phyloP scores from a whole-genome alignment of 2,888 invertebrate species.

The Xestia xanthographa region DNA sequence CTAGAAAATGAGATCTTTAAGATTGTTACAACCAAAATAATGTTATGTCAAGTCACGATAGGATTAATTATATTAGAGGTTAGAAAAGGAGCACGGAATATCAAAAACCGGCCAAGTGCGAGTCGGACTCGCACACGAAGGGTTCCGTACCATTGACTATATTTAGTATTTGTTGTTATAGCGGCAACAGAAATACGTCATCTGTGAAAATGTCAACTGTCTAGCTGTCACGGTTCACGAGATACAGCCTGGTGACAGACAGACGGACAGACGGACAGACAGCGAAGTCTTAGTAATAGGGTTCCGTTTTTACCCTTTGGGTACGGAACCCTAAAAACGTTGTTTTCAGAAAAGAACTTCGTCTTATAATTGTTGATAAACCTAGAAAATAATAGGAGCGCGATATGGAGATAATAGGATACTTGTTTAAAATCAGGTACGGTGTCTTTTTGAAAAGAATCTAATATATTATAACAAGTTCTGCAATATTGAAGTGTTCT shows the following conservation, averaged over 20 bases:
- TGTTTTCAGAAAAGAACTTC: not conserved
- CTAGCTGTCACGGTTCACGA: too few species aligned
- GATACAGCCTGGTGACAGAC: too few species aligned
- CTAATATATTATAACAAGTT: not conserved
- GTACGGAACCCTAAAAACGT: too few species aligned
- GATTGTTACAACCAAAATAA: not conserved
- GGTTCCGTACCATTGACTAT: too few species aligned
- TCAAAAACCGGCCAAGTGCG: too few species aligned
- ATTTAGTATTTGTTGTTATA: too few species aligned
- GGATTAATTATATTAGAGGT: not conserved
- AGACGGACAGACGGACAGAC: too few species aligned
- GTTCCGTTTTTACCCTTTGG: too few species aligned
- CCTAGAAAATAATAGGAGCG: conserved; percentile 1
- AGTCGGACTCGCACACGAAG: too few species aligned
- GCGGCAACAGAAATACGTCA: too few species aligned
- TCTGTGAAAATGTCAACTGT: too few species aligned
- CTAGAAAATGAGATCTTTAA: not conserved
- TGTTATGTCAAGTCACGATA: not conserved
- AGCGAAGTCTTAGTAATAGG: too few species aligned
- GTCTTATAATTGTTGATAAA: not conserved
- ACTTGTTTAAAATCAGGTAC: conserved; percentile 6
- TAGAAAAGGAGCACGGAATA: not conserved
- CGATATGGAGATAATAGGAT: conserved; percentile 12
- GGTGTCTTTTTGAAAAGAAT: conserved; percentile 6
- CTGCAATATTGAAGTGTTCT: not conserved